Evolutionary conservation across 1,140 invertebrate species (phyloP).

Genomic region (Neotoxoptera formosana): DNA sequence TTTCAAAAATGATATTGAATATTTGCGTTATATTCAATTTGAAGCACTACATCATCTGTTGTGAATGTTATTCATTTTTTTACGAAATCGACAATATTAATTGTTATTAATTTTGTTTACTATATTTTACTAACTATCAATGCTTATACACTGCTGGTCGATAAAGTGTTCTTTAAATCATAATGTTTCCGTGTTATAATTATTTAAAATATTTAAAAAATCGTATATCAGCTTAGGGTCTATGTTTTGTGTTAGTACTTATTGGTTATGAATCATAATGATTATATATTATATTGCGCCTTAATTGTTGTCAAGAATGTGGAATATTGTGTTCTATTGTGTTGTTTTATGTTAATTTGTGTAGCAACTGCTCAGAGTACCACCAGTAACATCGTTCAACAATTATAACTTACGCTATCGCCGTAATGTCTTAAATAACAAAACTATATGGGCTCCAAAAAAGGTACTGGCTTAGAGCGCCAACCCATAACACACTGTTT

Average conservation of each 20-base stretch:
- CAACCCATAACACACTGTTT: conserved; percentile 45
- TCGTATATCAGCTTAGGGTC: neutral
- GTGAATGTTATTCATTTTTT: neutral
- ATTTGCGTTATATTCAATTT: neutral
- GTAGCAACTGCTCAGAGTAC: conserved; percentile 52
- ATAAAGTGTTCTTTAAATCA: neutral
- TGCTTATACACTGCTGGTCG: neutral
- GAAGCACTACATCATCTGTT: neutral
- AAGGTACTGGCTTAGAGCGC: conserved; percentile 46
- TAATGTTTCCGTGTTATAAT: neutral
- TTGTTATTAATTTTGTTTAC: neutral
- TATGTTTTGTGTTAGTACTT: neutral
- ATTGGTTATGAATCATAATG: neutral
- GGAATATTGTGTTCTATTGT: conserved; percentile 49
- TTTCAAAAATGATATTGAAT: neutral
- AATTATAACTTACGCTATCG: conserved; percentile 48
- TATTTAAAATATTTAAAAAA: neutral
- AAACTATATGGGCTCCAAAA: conserved; percentile 30
- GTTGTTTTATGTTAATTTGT: conserved; percentile 47
- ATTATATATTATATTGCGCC: neutral
- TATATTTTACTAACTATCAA: neutral
- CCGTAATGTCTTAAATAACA: conserved; percentile 45
- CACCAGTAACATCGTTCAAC: conserved; percentile 38
- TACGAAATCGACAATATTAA: neutral
- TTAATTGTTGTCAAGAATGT: neutral